Evolutionary conservation across 2,888 invertebrate genomes (phyloP).

Genomic region (Drosophila histrio): DNA sequence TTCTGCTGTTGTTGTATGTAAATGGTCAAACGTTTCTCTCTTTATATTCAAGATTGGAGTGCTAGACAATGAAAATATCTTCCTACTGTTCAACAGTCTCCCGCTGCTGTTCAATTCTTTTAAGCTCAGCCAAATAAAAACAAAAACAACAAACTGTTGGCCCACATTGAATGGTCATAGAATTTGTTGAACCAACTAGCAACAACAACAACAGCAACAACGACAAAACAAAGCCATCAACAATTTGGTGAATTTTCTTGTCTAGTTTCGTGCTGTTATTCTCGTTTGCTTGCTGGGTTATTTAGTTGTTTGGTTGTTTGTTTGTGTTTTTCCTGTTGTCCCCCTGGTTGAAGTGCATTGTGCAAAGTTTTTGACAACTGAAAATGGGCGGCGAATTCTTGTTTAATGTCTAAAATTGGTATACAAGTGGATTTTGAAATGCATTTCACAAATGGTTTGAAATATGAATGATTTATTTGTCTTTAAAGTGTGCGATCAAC

Average conservation of each 20-base stretch:
- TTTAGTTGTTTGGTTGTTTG: constrained; percentile 1
- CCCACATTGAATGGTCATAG: constrained; percentile 55
- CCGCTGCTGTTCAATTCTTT: constrained; percentile 56
- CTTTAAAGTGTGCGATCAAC: not conserved
- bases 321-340: constrained; percentile 10
- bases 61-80: constrained; percentile 58
- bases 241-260: constrained; percentile 45
- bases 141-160: constrained; percentile 32
- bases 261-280: constrained; percentile 16
- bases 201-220: constrained; percentile 4
- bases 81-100: constrained; percentile 54
- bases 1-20: constrained; percentile 44
- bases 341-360: constrained; percentile 60
- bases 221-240: constrained; percentile 47
- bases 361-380: constrained; percentile 60
- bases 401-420: constrained; percentile 33
- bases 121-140: constrained; percentile 18
- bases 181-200: constrained; percentile 42
- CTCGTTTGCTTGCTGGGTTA: not conserved
- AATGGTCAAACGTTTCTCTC: constrained; percentile 61
- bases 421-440: constrained; percentile 34
- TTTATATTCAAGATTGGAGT: constrained; percentile 41
- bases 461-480: constrained; percentile 37
- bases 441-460: constrained; percentile 20
- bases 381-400: constrained; percentile 37